Evolutionary conservation across 2,888 invertebrate genomes (phyloP), one percentile per base, ranked within the genome.

Genomic region (Petrolisthes cinctipes): DNA sequence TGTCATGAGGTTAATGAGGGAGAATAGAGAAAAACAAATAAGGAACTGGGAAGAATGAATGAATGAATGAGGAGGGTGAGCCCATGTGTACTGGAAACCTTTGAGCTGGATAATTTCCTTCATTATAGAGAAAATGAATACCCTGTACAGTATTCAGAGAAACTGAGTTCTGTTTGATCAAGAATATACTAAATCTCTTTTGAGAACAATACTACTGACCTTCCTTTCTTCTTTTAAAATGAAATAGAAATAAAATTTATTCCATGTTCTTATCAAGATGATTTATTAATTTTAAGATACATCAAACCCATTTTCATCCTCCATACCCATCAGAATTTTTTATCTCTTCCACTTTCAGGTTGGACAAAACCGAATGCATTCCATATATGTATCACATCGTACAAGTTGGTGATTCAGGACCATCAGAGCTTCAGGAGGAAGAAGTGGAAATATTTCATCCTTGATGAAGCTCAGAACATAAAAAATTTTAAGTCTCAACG

Each of bases 331-430:
- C 37, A 37, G 4, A n/a, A 37, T 53, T 23, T 71, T 82, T 71
- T 79, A 87, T 83, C 80, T 83, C 80, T 66, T 82, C 73, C 56
- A 85, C 23, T 91, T 91, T 61, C 91, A 92, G 94, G 99, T 75
- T 99, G 99, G 99, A 98, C 99, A 17, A 99, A 99, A 93, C 96
- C 97, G 4, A 99, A 99, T 94, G 97, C 98, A 90, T 99, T 99
- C 94, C 99, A 98, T 93, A 96, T 99, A 91, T 99, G 99, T 93
- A 98, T 99, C 92, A 99, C 99, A 0, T 98, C 98, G 0, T 99
- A 99, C 93, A 99, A 99, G 93, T 94, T 99, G 91, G 99, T 99
- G 85, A 98, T 99, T 92, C 99, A 99, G 93, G 99, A 99, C 94
- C 98, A 99, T 93, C 97, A 98, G 93, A 97, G 97, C 92, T 99